Percentiles rank a stretch among this genome's conserved stretches.
Evolutionary conservation across 64 coral and sea anemone species (phyloP).

Genomic region (Dendronephthya gigantea): DNA sequence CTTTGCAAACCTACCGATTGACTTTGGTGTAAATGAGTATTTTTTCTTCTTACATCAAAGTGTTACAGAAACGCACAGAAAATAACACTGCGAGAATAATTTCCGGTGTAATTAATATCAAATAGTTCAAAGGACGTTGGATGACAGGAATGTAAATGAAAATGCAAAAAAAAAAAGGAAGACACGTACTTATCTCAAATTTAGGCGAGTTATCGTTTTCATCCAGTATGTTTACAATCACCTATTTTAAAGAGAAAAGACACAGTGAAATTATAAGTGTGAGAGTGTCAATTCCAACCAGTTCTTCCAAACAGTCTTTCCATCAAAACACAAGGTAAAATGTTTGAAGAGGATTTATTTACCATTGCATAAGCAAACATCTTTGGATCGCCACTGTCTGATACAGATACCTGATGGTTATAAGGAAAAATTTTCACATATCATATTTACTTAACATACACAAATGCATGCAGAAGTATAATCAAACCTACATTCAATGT

Average conservation of each 20-base stretch:
- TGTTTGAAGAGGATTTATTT: not conserved
- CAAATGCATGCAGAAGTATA: no score
- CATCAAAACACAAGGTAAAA: not conserved
- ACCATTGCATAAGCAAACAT: not conserved
- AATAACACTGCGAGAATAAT: no score
- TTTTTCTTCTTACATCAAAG: not conserved
- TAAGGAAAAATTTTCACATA: not conserved
- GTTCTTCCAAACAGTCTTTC: not conserved
- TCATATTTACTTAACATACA: no score
- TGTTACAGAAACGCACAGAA: no score
- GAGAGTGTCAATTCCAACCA: not conserved
- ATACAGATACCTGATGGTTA: not conserved
- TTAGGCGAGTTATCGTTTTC: not conserved
- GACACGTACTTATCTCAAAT: not conserved
- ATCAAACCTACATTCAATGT: not conserved
- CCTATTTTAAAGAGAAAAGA: not conserved
- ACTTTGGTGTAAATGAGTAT: not conserved
- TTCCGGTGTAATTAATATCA: no score
- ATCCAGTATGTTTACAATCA: not conserved
- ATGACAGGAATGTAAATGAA: no score
- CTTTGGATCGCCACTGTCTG: not conserved
- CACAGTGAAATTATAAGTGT: no score
- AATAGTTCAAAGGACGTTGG: no score
- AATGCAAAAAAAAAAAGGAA: not conserved
- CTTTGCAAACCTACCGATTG: not conserved